Evolutionary conservation across 2,888 invertebrate species (phyloP).

Genomic region (Platynereis dumerilii): DNA sequence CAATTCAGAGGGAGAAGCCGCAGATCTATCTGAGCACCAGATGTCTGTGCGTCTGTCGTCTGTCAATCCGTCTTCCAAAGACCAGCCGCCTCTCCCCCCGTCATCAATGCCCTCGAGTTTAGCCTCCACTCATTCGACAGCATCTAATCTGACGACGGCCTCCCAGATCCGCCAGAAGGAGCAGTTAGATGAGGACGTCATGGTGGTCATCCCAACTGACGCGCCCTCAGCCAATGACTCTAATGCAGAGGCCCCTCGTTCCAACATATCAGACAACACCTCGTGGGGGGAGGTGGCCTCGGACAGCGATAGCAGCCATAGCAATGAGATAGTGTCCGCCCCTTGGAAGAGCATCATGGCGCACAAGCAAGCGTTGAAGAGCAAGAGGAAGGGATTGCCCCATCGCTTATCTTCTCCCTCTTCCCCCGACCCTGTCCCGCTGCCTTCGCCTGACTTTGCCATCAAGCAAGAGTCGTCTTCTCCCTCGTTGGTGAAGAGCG

Average conservation of each 20-base stretch:
- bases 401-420: constrained; percentile 17
- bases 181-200: constrained; percentile 50
- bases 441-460: too few species aligned
- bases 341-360: constrained; percentile 38
- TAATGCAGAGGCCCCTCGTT: constrained; percentile 17
- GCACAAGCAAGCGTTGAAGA: constrained; percentile 16
- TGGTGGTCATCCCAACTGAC: constrained; percentile 53
- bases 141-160: constrained; percentile 23
- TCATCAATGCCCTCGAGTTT: background rate
- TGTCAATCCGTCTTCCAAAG: background rate
- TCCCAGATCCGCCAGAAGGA: constrained; percentile 45
- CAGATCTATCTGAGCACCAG: background rate
- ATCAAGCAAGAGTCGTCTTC: too few species aligned
- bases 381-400: constrained; percentile 21
- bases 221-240: constrained; percentile 19
- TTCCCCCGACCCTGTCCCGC: background rate
- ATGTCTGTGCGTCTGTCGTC: background rate
- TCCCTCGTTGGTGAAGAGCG: too few species aligned
- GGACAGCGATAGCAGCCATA: constrained; percentile 30
- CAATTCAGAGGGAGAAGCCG: constrained; percentile 10
- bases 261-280: constrained; percentile 31
- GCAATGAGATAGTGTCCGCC: constrained; percentile 43
- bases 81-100: too few species aligned
- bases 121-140: background rate
- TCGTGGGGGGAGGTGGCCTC: constrained; percentile 38